phyloP scores from a whole-genome alignment of 2,113 vertebrate species.

The Rhea americana region DNA sequence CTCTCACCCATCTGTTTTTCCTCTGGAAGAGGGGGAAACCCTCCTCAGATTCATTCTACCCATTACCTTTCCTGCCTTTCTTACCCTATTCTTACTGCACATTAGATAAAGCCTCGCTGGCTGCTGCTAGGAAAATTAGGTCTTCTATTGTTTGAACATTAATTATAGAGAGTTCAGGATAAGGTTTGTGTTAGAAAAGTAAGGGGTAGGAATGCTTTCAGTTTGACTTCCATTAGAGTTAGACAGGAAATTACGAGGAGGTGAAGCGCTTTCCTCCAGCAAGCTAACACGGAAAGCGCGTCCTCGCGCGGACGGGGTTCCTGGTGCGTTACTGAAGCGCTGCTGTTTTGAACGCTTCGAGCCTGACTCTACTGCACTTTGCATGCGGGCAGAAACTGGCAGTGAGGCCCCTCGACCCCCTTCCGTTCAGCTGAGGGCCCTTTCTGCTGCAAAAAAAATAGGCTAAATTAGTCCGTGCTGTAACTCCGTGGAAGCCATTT shows the following conservation, averaged over 20 bases:
- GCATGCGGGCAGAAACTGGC: background rate
- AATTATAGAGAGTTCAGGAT: slow-evolving; percentile 56
- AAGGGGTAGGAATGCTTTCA: slow-evolving; percentile 1
- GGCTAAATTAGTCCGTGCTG: background rate
- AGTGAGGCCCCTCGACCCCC: background rate
- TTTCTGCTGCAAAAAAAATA: background rate
- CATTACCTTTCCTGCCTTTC: background rate
- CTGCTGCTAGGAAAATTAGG: slow-evolving; percentile 48
- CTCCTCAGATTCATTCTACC: background rate
- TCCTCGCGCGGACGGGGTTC: background rate
- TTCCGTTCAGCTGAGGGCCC: background rate
- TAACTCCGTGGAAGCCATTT: background rate
- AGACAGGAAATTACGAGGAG: slow-evolving; percentile 51
- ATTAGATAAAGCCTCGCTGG: slow-evolving; percentile 14
- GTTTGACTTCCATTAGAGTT: slow-evolving; percentile 52
- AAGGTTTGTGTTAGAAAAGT: slow-evolving; percentile 34
- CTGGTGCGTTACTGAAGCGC: background rate
- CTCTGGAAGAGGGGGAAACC: background rate
- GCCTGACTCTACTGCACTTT: accelerated
- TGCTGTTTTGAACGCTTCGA: background rate
- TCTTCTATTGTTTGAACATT: slow-evolving; percentile 60
- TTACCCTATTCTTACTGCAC: background rate
- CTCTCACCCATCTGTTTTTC: background rate
- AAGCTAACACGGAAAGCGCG: background rate
- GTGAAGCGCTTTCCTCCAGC: slow-evolving; percentile 4